Evolutionary conservation across 2,797 vertebrate species (phyloP).

Genomic region (Pitangus sulphuratus): DNA sequence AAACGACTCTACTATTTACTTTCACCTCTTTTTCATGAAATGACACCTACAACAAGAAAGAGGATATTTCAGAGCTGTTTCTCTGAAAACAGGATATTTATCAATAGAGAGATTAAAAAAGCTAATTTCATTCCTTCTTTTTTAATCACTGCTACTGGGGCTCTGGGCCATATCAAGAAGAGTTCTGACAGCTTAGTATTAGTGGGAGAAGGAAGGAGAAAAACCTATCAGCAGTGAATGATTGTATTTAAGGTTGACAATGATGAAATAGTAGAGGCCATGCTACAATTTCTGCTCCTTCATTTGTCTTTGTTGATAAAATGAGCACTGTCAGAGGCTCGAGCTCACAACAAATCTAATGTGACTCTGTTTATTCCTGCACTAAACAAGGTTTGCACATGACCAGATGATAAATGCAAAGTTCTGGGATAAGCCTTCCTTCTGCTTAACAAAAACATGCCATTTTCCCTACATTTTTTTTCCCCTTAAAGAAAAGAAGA

Average conservation of each 20-base stretch:
- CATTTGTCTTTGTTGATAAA: constrained; percentile 82
- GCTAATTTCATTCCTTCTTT: neutral
- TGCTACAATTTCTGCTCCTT: constrained; percentile 70
- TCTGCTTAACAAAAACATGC: neutral
- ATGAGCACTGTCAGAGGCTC: constrained; percentile 76
- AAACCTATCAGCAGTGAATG: constrained; percentile 69
- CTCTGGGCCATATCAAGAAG: neutral
- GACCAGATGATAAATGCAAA: constrained; percentile 52
- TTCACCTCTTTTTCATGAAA: neutral
- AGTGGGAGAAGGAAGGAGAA: neutral
- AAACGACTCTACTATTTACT: neutral
- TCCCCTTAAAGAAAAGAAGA: neutral
- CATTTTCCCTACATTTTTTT: neutral
- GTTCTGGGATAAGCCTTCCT: neutral
- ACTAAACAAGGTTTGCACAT: constrained; percentile 46
- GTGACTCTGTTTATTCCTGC: constrained; percentile 63
- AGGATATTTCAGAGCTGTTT: neutral
- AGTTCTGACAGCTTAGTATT: neutral
- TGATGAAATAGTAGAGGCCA: constrained; percentile 71
- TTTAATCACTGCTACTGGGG: neutral
- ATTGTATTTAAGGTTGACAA: constrained; percentile 82
- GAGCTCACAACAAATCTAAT: constrained; percentile 67
- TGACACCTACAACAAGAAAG: neutral
- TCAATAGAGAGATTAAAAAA: neutral
- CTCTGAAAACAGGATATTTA: neutral